Base-by-base conservation (phyloP, 2,888 invertebrate species). In the Chalcis sispes region DNA sequence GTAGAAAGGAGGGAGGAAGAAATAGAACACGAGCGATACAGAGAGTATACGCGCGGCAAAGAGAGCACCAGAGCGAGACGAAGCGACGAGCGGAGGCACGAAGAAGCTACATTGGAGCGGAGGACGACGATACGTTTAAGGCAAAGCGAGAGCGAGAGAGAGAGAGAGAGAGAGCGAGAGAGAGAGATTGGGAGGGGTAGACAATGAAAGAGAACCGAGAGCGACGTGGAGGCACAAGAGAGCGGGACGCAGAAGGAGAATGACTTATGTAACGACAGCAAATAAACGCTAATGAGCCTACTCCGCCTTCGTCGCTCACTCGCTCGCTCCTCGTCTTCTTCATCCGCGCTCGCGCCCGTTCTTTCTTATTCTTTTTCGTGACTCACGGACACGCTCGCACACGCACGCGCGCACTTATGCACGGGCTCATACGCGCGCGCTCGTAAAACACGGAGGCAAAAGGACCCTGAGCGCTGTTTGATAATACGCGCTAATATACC, bases 251-350 rank as follows among this genome's bases (percentile, higher is more conserved):
- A 79, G 75, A 72, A 20, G 58, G 78, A 78, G 79, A 80, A 81
- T 81, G 83, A 83, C 83, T 88, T 88, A 88, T 84, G 85, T 87
- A 88, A 88, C 85, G 85, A 83, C 83, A 81, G 86, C 86, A 88
- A 88, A 87, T 88, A 88, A 77, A 88, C 87, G 85, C 86, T 88
- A 88, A 88, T 87, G 88, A 87, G 85, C 83, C 85, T 56, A 83
- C 85, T 83, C 81, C 82, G 82, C 83, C 84, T 85, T 82, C 82
- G 79, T 77, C 74, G 73, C 77, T 79, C 74, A 72, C 77, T 79
- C 79, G 52, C 64, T 69, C 79, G 52, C 64, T 72, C 61, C 48
- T 77, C 70, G n/a, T 50, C 54, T 69, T 64, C 56, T 48, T 72
- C 66, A 20, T 52, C 71, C 18, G 58, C 58, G 48, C 15, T 32